Evolutionary conservation across 2,797 vertebrate genomes (phyloP).

Genomic region (Bryconaethiops microstoma): DNA sequence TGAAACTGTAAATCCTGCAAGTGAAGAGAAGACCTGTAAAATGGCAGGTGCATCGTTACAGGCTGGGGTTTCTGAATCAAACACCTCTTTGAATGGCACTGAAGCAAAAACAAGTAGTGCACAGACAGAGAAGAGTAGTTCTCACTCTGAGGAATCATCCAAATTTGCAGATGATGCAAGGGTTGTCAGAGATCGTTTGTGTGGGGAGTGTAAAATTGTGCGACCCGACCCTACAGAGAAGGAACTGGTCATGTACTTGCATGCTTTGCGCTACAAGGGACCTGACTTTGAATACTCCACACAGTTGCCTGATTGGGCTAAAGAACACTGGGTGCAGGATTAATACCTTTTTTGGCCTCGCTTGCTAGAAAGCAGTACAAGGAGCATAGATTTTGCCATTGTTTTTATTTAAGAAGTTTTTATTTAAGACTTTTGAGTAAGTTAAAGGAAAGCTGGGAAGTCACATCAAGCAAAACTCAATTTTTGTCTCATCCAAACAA

Average conservation of each 20-base stretch:
- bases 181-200: conserved; percentile 81
- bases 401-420: background rate
- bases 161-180: background rate
- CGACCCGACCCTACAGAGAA: conserved; percentile 86
- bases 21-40: conserved; percentile 4
- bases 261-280: conserved; percentile 93
- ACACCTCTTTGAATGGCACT: conserved; percentile 14
- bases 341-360: conserved; percentile 22
- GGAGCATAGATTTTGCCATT: background rate
- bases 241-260: conserved; percentile 96
- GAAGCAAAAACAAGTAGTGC: background rate
- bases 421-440: background rate
- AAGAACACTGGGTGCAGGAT: conserved; percentile 86
- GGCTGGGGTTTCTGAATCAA: conserved; percentile 11
- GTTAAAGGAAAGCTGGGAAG: background rate
- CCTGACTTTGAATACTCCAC: conserved; percentile 92
- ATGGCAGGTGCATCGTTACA: background rate
- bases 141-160: background rate
- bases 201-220: conserved; percentile 84
- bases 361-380: background rate
- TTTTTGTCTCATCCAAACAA: background rate
- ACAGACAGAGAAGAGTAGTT: conserved; percentile 20
- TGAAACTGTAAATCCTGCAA: background rate
- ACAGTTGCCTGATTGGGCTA: conserved; percentile 87
- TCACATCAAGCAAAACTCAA: background rate